phyloP scores from a whole-genome alignment of 2,888 invertebrate genomes.

The Ethmia dodecea region DNA sequence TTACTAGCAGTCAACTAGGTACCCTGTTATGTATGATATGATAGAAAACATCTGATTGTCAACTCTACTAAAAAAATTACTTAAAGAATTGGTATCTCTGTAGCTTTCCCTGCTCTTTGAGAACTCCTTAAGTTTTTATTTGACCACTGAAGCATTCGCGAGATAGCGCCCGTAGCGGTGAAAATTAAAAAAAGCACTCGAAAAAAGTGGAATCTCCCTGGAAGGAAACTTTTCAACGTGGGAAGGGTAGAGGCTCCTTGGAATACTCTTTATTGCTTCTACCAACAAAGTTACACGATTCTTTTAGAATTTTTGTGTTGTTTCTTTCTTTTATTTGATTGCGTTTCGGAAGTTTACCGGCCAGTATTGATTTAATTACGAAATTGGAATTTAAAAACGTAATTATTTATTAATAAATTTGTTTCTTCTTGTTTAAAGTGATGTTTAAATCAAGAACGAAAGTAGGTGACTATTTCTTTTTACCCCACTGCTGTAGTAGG shows the following conservation, averaged over 20 bases:
- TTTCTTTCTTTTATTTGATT: slow-evolving; percentile 7
- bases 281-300: slow-evolving; percentile 25
- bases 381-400: no score
- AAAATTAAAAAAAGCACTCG: slow-evolving; percentile 67
- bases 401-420: no score
- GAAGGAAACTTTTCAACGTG: slow-evolving; percentile 34
- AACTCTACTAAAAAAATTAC: no score
- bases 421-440: no score
- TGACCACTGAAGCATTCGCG: slow-evolving; percentile 77
- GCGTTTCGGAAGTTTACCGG: neutral
- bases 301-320: slow-evolving; percentile 25
- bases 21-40: no score
- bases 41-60: no score
- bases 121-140: slow-evolving; percentile 76
- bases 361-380: no score
- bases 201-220: slow-evolving; percentile 41
- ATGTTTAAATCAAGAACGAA: no score
- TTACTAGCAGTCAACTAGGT: no score
- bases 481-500: no score
- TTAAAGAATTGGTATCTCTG: no score
- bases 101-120: slow-evolving; percentile 39
- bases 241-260: slow-evolving; percentile 22
- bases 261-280: slow-evolving; percentile 36
- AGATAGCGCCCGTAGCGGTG: slow-evolving; percentile 74
- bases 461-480: no score